Base-by-base conservation (phyloP, 1,140 invertebrate genomes). In the Drosophila saltans region DNA sequence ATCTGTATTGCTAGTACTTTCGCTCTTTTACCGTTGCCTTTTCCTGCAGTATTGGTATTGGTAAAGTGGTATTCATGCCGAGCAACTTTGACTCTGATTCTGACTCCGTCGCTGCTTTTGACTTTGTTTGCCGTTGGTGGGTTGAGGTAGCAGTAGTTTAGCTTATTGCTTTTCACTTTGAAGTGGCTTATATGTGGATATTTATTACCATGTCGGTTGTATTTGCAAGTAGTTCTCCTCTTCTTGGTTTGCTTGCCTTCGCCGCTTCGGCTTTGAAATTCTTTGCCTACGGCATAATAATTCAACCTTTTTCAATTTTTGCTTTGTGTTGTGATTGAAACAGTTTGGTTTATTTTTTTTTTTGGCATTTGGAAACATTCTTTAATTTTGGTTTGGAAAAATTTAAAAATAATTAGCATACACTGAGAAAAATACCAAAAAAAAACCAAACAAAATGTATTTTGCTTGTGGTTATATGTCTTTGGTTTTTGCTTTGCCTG, bases 151-250 rank as follows among this genome's bases (percentile, higher is more conserved):
- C 81, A 68, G 80, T 80, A 86, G 83, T 88, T 85, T 88, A 73
- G 79, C 79, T 88, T 88, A 86, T 86, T 86, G 83, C 80, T 88
- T 86, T 86, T 83, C 80, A 82, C 83, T 86, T 86, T 86, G 83
- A 88, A 89, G 84, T 89, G 84, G 84, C 84, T 89, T 89, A 78
- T 89, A 78, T 78, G 21, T 26, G 80, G 81, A 84, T 89, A 89
- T 89, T 89, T 89, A 89, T 89, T 89, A 88, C 80, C 84, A 84
- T 78, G 84, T 75, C 68, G 70, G 78, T 76, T 73, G 84, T 81
- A 73, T 81, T 81, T 84, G 76, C 80, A 72, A 72, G 52, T 70
- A 55, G 76, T 70, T 71, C 61, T 73, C 75, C 67, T 55, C 70
- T 65, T 72, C 68, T 43, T 67, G 24, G 21, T 66, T 4, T 7